phyloP scores from a whole-genome alignment of 2,797 vertebrate genomes.

The Onychomys arenicola region DNA sequence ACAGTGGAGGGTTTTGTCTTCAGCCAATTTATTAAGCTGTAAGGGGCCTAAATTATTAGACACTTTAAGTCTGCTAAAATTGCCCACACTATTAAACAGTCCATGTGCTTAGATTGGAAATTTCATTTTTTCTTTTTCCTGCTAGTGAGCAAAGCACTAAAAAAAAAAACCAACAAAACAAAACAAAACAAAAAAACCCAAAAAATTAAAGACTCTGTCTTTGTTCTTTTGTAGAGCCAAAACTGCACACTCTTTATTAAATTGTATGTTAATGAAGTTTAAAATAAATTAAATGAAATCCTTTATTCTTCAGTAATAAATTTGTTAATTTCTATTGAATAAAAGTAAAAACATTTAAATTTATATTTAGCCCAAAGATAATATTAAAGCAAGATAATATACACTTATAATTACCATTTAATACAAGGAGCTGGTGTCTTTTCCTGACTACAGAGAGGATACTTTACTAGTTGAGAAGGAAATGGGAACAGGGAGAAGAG shows the following conservation, averaged over 20 bases:
- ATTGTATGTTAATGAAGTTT: neutral
- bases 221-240: neutral
- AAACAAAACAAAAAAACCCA: neutral
- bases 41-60: constrained; percentile 65
- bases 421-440: neutral
- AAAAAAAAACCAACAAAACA: neutral
- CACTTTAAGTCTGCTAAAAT: constrained; percentile 83
- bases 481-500: neutral
- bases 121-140: neutral
- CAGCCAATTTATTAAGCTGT: constrained; percentile 77
- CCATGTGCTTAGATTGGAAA: constrained; percentile 29
- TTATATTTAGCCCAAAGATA: neutral
- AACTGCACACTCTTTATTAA: neutral
- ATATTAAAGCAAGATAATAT: neutral
- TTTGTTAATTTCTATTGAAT: neutral
- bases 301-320: neutral
- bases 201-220: neutral
- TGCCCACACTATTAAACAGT: constrained; percentile 24
- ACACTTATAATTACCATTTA: constrained; percentile 1
- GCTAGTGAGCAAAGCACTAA: constrained; percentile 7
- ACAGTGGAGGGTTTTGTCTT: constrained; percentile 75
- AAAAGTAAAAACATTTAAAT: neutral
- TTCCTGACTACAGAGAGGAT: neutral
- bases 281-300: neutral
- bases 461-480: neutral